A percentile compares a stretch with the other conserved stretches of the same genome.
These are phyloP conservation scores for Cephus spinipes DNA, from an alignment of 2,888 invertebrate genomes.

Conservation along the genomic window DNA sequence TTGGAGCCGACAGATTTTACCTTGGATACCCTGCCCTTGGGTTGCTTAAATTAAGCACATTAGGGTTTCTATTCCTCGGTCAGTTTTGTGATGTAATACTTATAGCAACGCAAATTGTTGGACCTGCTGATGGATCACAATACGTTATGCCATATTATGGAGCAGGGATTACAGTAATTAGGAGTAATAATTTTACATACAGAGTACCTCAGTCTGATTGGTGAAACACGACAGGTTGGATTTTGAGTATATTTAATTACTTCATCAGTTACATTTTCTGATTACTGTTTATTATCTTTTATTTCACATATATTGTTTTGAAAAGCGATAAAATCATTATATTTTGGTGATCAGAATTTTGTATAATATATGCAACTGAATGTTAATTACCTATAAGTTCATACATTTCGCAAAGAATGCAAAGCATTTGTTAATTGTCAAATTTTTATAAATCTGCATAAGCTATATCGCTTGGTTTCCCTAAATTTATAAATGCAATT, in stretches of 20 bases:
- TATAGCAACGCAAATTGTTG: conserved; percentile 94
- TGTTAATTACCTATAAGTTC: background rate
- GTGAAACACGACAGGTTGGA: conserved; percentile 67
- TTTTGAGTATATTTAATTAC: background rate
- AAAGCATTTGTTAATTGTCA: background rate
- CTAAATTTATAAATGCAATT: background rate
- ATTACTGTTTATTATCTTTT: background rate
- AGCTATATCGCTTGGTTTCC: background rate
- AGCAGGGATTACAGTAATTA: conserved; percentile 83
- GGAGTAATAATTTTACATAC: conserved; percentile 87
- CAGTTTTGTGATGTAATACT: conserved; percentile 95
- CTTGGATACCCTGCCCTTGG: conserved; percentile 98
- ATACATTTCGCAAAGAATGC: background rate
- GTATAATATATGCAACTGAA: background rate
- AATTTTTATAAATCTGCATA: background rate
- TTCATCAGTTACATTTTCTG: background rate
- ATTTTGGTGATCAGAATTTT: background rate
- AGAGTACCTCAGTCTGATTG: conserved; percentile 84
- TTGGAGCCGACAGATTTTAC: conserved; percentile 97
- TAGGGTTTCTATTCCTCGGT: conserved; percentile 96
- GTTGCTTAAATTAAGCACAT: conserved; percentile 91
- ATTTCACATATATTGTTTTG: background rate
- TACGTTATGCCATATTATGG: conserved; percentile 96
- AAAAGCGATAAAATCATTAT: background rate
- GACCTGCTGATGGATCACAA: conserved; percentile 94